phyloP scores from a whole-genome alignment of 2,888 invertebrate genomes.

The Synergus umbraculus region DNA sequence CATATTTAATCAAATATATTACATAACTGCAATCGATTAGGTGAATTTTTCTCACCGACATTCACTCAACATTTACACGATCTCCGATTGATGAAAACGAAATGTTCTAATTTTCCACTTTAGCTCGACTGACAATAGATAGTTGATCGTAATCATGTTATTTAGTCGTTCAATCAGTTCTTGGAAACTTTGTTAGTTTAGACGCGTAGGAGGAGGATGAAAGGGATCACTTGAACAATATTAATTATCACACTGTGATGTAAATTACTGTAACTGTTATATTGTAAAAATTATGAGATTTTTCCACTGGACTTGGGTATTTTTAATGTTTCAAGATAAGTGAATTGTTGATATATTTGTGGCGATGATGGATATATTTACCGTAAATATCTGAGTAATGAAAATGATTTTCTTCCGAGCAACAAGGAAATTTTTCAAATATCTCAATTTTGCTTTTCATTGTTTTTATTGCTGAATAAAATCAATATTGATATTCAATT shows the following conservation, averaged over 20 bases:
- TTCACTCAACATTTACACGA: not conserved
- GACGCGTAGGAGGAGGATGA: slow-evolving; percentile 23
- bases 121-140: slow-evolving; percentile 6
- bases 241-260: slow-evolving; percentile 12
- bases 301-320: not conserved
- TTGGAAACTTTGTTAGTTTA: not conserved
- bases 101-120: slow-evolving; percentile 1
- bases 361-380: not conserved
- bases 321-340: not conserved
- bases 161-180: slow-evolving; percentile 11
- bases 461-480: no score
- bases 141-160: slow-evolving; percentile 10
- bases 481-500: no score
- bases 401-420: not conserved
- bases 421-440: not conserved
- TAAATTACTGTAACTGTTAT: slow-evolving; percentile 14
- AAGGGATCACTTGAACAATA: not conserved
- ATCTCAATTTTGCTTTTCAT: not conserved
- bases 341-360: not conserved
- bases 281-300: slow-evolving; percentile 1
- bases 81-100: not conserved
- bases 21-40: not conserved
- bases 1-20: slow-evolving; percentile 11
- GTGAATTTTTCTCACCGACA: not conserved
- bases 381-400: not conserved